A percentile compares a stretch with the other conserved stretches of the same genome.
These are phyloP conservation scores for Uropsilus gracilis DNA, from an alignment of 2,113 vertebrate species.

Conservation along the genomic window DNA sequence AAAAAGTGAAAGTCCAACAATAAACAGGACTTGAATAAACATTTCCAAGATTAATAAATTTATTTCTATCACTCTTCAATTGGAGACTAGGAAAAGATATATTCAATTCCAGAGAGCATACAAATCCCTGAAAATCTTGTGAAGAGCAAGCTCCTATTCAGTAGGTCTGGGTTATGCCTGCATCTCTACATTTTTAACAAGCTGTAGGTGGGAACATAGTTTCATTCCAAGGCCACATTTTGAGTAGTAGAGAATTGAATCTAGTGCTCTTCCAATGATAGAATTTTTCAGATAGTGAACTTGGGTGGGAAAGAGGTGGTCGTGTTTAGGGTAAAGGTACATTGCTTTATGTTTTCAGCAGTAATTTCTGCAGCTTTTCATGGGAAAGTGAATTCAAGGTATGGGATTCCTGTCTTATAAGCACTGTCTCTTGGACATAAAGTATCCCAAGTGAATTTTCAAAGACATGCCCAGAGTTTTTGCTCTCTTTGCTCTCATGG, in stretches of 20 bases:
- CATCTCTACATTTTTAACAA: neutral
- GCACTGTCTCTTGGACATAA: slow-evolving; percentile 63
- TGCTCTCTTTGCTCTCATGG: slow-evolving; percentile 63
- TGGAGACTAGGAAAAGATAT: neutral
- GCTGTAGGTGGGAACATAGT: neutral
- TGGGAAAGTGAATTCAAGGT: slow-evolving; percentile 80
- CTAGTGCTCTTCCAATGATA: neutral
- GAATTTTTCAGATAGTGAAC: neutral
- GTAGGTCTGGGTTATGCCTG: neutral
- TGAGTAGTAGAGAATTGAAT: slow-evolving; percentile 37
- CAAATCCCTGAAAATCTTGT: neutral
- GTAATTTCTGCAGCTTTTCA: slow-evolving; percentile 66
- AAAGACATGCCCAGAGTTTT: slow-evolving; percentile 66
- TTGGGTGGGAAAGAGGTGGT: neutral
- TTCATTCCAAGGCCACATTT: neutral
- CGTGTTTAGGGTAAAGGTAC: slow-evolving; percentile 47
- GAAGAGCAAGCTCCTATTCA: neutral
- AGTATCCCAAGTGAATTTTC: slow-evolving; percentile 73
- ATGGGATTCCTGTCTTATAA: slow-evolving; percentile 76
- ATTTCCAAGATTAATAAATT: neutral
- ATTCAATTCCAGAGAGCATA: accelerated
- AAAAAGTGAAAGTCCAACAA: neutral
- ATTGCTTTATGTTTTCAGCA: slow-evolving; percentile 57
- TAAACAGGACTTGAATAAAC: neutral
- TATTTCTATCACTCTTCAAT: neutral